Evolutionary conservation across 2,797 vertebrate species (phyloP), one percentile per base, ranked within the genome.

Genomic region (Argentina silus): DNA sequence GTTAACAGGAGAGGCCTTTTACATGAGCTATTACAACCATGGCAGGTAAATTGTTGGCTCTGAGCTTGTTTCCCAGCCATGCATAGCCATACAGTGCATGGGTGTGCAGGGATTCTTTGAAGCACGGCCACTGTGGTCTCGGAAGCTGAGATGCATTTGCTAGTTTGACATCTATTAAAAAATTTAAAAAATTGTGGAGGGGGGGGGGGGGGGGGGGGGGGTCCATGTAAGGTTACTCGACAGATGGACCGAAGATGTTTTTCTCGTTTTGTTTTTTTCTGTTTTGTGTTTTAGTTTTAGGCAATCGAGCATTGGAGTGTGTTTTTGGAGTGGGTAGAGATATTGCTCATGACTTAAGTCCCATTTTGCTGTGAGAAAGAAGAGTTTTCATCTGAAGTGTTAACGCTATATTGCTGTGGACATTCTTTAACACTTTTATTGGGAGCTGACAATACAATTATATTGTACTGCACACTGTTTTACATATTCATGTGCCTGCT

Each of bases 401-500:
- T 69, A 11, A 55, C 10, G 14, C 23, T 19, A 43, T 59, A 56
- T 92, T 92, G 89, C 90, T 84, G 89, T 90, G 88, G 79, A 85
- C 45, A 53, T 76, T 79, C 76, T 77, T 14, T 67, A 43, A 42
- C 21, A 80, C 83, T 88, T 66, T 43, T 62, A 69, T 85, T 86
- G 76, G 88, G 82, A 88, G 85, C 85, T 82, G 74, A 88, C 17
- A 21, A 36, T 36, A 36, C 27, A 36, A 36, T 36, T 19, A 27
- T 73, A 53, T 84, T 81, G 83, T 87, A 87, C 81, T 84, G 81
- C 85, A 90, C 84, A 86, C 43, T 66, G 50, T 77, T 84, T 85
- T 80, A 75, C 86, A 77, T 85, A 86, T 77, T 85, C 76, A 82
- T 92, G 86, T 91, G 83, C 85, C 86, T 75, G 87, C 90, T 90